Percentiles rank a stretch among this genome's conserved stretches.
phyloP scores from a whole-genome alignment of 2,888 invertebrate species.

The Agrochola lota region DNA sequence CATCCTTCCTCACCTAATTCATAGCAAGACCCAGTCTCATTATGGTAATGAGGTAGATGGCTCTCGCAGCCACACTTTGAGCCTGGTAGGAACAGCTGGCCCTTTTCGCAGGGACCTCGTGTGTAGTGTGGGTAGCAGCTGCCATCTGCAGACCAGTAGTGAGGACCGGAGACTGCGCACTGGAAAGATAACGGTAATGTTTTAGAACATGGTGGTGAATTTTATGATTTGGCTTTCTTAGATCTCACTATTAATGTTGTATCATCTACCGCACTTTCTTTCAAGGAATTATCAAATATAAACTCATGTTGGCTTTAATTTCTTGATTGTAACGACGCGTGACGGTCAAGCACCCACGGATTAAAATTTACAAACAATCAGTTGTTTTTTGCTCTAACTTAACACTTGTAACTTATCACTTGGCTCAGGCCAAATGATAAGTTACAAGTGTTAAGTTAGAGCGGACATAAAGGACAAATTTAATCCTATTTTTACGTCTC shows the following conservation, averaged over 20 bases:
- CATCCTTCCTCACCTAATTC: constrained; percentile 91
- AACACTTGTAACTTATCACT: too few relatives aligned
- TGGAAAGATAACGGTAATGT: constrained; percentile 68
- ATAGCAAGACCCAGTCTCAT: constrained; percentile 92
- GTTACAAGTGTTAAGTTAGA: too few relatives aligned
- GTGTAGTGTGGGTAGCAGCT: constrained; percentile 95
- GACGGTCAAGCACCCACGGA: not conserved
- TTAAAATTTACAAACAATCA: not conserved
- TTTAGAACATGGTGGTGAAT: not conserved
- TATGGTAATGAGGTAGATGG: constrained; percentile 94
- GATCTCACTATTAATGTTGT: too few relatives aligned
- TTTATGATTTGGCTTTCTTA: not conserved
- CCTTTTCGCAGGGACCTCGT: constrained; percentile 94
- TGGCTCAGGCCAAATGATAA: too few relatives aligned
- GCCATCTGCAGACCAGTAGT: constrained; percentile 91
- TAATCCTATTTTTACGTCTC: not conserved
- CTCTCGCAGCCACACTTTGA: constrained; percentile 93
- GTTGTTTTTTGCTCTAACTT: too few relatives aligned
- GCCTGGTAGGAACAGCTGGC: constrained; percentile 94
- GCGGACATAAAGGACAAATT: too few relatives aligned
- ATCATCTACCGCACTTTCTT: not conserved
- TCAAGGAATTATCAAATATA: not conserved
- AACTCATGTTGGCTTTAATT: not conserved
- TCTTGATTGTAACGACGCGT: not conserved
- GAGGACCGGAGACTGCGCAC: constrained; percentile 90